A percentile compares a stretch with the other conserved stretches of the same genome.
These are phyloP conservation scores for Heliocidaris erythrogramma DNA, from an alignment of 35 echinoderm and acorn worm genomes.

Conservation along the genomic window DNA sequence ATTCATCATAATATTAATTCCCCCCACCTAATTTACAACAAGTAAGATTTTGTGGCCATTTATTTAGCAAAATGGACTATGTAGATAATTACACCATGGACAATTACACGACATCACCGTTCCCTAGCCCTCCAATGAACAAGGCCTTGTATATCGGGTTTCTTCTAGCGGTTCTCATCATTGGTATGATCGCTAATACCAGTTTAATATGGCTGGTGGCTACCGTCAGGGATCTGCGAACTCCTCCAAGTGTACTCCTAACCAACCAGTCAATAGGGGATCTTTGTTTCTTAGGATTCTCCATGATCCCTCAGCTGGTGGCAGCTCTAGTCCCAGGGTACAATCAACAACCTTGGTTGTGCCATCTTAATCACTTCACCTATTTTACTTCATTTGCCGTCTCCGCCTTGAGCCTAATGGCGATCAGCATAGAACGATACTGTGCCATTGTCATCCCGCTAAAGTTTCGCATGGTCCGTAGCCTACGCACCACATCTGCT, in stretches of 20 bases:
- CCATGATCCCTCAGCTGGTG: constrained; percentile 33
- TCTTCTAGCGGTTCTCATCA: constrained; percentile 5
- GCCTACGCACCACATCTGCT: constrained; percentile 15
- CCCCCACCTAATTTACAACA: not conserved
- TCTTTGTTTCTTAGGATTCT: constrained; percentile 37
- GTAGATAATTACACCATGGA: not conserved
- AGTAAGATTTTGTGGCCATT: not conserved
- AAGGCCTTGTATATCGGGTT: not conserved
- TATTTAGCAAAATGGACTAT: not conserved
- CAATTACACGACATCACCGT: not conserved
- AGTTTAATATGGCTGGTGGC: constrained; percentile 39
- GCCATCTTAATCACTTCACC: constrained; percentile 33
- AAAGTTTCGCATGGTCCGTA: constrained; percentile 14
- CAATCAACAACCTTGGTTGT: not conserved
- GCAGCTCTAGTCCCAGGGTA: not conserved
- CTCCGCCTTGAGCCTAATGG: constrained; percentile 25
- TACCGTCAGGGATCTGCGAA: constrained; percentile 28
- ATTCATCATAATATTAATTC: not conserved
- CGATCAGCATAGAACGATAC: constrained; percentile 40
- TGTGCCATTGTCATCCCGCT: constrained; percentile 46
- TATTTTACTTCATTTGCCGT: constrained; percentile 44
- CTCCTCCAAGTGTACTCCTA: constrained; percentile 34
- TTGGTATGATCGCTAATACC: constrained; percentile 24
- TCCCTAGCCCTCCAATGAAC: not conserved
- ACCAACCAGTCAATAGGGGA: constrained; percentile 34